A percentile compares a stretch with the other conserved stretches of the same genome.
Conservation (phyloP, 2,888 invertebrate species). For the Pterostichus madidus region DNA sequence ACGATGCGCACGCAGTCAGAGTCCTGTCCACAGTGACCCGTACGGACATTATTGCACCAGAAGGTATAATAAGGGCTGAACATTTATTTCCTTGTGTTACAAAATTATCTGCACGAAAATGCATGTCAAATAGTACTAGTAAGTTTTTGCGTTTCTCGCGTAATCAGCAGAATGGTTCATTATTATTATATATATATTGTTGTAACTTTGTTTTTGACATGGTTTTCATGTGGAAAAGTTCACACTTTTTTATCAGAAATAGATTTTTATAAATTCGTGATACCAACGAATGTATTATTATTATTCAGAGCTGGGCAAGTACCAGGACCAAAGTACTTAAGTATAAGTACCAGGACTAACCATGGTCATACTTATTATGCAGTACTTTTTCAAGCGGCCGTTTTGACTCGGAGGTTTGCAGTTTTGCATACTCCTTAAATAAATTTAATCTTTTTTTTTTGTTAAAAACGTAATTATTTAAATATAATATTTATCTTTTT, state of each 20-base stretch:
- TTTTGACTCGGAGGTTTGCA: no score
- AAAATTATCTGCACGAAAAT: slow-evolving; percentile 57
- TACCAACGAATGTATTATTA: slow-evolving; percentile 1
- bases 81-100: not conserved
- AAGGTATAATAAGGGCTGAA: not conserved
- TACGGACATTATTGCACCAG: slow-evolving; percentile 41
- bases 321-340: no score
- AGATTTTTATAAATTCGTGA: slow-evolving; percentile 9
- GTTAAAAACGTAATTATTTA: no score
- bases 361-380: no score
- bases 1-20: slow-evolving; percentile 18
- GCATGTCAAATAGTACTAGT: slow-evolving; percentile 37
- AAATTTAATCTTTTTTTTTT: no score
- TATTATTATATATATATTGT: slow-evolving; percentile 26
- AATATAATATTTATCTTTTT: no score
- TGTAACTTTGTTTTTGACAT: slow-evolving; percentile 35
- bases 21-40: not conserved
- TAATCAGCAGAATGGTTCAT: slow-evolving; percentile 46
- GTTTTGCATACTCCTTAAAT: no score
- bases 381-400: no score
- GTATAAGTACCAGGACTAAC: no score
- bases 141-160: slow-evolving; percentile 18
- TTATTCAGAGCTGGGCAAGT: no score
- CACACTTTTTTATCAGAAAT: slow-evolving; percentile 13
- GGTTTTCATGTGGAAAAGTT: slow-evolving; percentile 20